A percentile compares a stretch with the other conserved stretches of the same genome.
Evolutionary conservation across 2,797 vertebrate genomes (phyloP).

Genomic region (Anniella stebbinsi): DNA sequence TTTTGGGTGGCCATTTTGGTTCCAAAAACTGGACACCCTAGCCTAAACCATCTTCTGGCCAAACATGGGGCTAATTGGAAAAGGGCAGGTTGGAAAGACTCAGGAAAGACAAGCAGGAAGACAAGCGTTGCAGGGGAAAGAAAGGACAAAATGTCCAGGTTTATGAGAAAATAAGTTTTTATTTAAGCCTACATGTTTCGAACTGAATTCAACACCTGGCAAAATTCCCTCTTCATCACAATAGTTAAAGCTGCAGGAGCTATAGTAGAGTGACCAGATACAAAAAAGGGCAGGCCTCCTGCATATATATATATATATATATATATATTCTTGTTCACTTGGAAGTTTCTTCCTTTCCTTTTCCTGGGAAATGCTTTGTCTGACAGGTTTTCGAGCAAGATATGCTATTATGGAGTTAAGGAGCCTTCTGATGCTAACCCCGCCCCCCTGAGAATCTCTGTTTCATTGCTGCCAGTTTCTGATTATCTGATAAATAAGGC

Average conservation of each 20-base stretch:
- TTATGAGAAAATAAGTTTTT: background rate
- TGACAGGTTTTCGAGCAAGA: background rate
- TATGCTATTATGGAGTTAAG: background rate
- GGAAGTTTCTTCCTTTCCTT: background rate
- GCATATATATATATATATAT: no score
- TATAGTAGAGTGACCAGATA: no score
- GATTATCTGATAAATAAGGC: background rate
- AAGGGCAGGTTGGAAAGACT: background rate
- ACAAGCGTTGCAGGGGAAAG: background rate
- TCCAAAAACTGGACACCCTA: no score
- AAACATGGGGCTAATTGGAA: background rate
- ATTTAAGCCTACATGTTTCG: background rate
- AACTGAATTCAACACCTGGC: background rate
- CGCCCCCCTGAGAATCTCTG: background rate
- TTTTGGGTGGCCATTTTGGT: no score
- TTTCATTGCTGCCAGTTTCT: background rate
- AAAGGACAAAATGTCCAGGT: background rate
- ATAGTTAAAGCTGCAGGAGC: no score
- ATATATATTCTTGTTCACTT: background rate
- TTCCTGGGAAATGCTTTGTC: background rate
- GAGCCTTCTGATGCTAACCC: background rate
- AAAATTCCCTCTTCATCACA: no score
- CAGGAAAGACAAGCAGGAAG: background rate
- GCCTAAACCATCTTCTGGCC: background rate
- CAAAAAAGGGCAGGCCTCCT: no score